Conservation (phyloP, 2,797 vertebrate genomes). For the Gouania willdenowi region DNA sequence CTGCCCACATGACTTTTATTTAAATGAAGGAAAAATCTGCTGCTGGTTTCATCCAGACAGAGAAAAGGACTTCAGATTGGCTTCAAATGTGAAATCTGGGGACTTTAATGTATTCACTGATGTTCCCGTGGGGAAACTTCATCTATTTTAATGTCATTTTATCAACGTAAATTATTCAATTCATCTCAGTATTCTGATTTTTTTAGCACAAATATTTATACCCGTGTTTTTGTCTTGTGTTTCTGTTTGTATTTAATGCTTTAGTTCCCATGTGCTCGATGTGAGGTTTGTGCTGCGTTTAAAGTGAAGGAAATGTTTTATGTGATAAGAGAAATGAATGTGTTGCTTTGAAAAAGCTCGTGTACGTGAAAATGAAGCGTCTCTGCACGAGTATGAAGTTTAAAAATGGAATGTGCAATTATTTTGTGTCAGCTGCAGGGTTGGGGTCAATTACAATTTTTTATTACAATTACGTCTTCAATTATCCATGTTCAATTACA, state of each 20-base stretch:
- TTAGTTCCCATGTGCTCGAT: slow-evolving; percentile 2
- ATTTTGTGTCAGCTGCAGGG: too few species aligned
- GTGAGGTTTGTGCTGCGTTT: slow-evolving; percentile 5
- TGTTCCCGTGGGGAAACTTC: slow-evolving; percentile 28
- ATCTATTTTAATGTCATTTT: slow-evolving; percentile 32
- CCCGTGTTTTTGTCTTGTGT: slow-evolving; percentile 7
- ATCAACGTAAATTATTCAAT: slow-evolving; percentile 44
- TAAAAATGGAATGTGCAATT: too few species aligned
- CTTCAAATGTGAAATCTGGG: too few species aligned
- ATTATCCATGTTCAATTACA: too few species aligned
- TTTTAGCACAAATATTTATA: slow-evolving; percentile 9
- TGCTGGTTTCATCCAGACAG: too few species aligned
- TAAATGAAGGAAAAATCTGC: too few species aligned
- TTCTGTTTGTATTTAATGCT: neutral
- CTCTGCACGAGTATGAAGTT: slow-evolving; percentile 15
- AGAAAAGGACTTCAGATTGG: too few species aligned
- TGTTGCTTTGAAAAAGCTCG: neutral
- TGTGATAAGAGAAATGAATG: neutral
- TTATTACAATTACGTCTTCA: too few species aligned
- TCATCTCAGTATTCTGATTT: slow-evolving; percentile 57
- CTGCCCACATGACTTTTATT: too few species aligned
- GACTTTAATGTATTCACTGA: slow-evolving; percentile 9
- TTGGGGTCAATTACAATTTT: too few species aligned
- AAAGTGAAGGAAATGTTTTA: slow-evolving; percentile 24
- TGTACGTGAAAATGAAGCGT: slow-evolving; percentile 29